Evolutionary conservation across 2,113 vertebrate genomes (phyloP).

Genomic region (Pluvialis apricaria): DNA sequence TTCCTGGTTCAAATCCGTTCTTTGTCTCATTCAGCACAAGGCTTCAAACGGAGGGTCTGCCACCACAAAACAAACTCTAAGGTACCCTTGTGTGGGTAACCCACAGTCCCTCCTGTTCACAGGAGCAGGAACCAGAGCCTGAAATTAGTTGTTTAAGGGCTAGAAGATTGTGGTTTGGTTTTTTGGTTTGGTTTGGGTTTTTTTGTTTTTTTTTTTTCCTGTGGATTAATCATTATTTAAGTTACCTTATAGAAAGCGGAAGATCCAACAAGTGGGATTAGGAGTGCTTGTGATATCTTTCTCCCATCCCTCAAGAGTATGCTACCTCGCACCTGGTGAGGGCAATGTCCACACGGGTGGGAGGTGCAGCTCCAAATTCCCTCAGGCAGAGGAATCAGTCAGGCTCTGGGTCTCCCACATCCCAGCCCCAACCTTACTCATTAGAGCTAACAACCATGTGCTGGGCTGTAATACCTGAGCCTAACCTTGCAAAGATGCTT

Average conservation of each 20-base stretch:
- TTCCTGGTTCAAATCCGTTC: neutral
- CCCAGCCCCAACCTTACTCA: neutral
- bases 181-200: too few species aligned
- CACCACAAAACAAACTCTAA: neutral
- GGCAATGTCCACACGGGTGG: neutral
- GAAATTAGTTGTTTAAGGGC: neutral
- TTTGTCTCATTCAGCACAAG: neutral
- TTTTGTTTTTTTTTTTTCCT: neutral
- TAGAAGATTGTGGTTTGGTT: neutral
- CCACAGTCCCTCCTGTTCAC: neutral
- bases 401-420: neutral
- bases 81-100: neutral
- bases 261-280: neutral
- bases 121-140: neutral
- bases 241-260: neutral
- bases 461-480: neutral
- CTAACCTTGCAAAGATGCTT: conserved; percentile 3
- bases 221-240: neutral
- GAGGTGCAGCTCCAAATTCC: neutral
- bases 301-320: neutral
- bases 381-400: neutral
- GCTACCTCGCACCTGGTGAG: neutral
- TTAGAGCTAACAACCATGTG: neutral
- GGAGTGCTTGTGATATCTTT: neutral
- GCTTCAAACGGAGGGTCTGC: neutral